Conservation (phyloP, 1,140 invertebrate genomes). For the Drosophila pachea region DNA sequence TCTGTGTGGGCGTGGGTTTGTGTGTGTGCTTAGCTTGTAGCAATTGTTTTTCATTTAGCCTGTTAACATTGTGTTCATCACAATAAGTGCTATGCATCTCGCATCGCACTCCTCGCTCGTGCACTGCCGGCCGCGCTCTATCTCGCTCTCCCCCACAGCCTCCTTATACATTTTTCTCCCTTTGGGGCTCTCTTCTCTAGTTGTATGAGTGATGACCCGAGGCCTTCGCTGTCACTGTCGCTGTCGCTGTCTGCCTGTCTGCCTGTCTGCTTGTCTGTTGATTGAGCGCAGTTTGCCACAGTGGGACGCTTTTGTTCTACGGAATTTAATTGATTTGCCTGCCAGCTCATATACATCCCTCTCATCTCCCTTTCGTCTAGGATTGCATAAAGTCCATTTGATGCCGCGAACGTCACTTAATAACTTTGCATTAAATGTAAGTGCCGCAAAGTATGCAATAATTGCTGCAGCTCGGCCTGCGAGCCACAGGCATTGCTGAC, state of each 20-base stretch:
- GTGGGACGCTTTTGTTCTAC: constrained; percentile 61
- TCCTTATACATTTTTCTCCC: neutral
- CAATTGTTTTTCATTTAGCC: constrained; percentile 76
- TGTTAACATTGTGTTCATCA: constrained; percentile 76
- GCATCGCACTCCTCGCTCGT: constrained; percentile 8
- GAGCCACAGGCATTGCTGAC: constrained; percentile 7
- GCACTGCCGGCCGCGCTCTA: neutral
- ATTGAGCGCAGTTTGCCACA: constrained; percentile 57
- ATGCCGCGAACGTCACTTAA: constrained; percentile 50
- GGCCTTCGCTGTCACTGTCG: constrained; percentile 53
- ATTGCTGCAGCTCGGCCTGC: constrained; percentile 53
- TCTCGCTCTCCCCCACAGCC: neutral
- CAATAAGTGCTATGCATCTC: constrained; percentile 68
- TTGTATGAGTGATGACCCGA: constrained; percentile 66
- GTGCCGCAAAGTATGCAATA: constrained; percentile 72
- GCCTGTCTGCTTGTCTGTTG: constrained; percentile 38
- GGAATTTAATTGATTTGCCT: constrained; percentile 69
- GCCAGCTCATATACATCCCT: neutral
- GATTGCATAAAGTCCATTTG: constrained; percentile 16
- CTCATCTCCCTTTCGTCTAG: neutral
- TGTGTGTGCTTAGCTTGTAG: constrained; percentile 47
- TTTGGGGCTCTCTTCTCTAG: constrained; percentile 30
- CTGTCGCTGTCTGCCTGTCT: constrained; percentile 2
- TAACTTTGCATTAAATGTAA: constrained; percentile 72
- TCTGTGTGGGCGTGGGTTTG: neutral